Evolutionary conservation across 2,888 invertebrate genomes (phyloP).

Genomic region (Amitus sp.): DNA sequence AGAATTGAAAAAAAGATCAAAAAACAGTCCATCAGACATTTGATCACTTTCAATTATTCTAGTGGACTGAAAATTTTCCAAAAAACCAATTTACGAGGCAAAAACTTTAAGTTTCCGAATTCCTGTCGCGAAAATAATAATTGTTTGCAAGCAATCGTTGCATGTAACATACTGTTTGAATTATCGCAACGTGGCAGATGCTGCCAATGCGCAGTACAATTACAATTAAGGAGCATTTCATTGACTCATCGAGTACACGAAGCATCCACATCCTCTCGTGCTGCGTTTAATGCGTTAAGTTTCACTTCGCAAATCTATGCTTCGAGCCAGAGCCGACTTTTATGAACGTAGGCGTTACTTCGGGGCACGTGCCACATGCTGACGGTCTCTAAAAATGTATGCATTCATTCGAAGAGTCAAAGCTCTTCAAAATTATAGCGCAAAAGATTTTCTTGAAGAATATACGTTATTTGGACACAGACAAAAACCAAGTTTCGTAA

Average conservation of each 20-base stretch:
- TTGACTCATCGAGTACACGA: constrained; percentile 34
- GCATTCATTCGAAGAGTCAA: constrained; percentile 18
- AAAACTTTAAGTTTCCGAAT: no score
- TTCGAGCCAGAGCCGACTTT: constrained; percentile 41
- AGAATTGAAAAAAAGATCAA: no score
- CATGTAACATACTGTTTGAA: constrained; percentile 16
- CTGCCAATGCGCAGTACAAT: constrained; percentile 39
- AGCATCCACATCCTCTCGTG: constrained; percentile 51
- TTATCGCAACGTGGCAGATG: constrained; percentile 48
- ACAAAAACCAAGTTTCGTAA: no score
- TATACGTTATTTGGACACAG: no score
- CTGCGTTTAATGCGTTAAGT: constrained; percentile 55
- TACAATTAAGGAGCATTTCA: constrained; percentile 36
- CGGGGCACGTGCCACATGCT: constrained; percentile 38
- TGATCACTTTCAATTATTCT: no score
- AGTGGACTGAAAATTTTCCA: no score
- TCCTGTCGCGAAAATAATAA: no score
- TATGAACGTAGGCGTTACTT: constrained; percentile 37
- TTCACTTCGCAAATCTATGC: constrained; percentile 61
- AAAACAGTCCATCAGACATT: no score
- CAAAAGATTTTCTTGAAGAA: neutral
- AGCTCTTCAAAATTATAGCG: neutral
- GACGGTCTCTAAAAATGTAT: constrained; percentile 34
- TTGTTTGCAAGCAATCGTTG: no score
- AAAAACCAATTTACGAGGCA: no score